These are phyloP conservation scores for Clusia tigrina DNA, from an alignment of 2,888 invertebrate genomes.

Conservation along the genomic window DNA sequence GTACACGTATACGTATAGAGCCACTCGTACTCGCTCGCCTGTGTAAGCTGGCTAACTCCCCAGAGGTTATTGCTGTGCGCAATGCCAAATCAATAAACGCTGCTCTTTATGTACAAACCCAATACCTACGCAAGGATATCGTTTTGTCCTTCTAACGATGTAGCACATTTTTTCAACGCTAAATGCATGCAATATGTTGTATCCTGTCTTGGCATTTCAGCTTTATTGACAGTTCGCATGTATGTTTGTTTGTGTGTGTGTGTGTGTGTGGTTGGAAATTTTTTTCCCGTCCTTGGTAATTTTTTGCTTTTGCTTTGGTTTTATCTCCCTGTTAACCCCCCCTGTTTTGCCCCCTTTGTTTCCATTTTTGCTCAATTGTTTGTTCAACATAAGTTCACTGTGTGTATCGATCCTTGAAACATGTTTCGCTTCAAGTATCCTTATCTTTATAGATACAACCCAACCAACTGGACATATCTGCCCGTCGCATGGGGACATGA, in stretches of 20 bases:
- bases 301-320: too few relatives aligned
- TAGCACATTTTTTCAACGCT: neutral
- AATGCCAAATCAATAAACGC: constrained; percentile 18
- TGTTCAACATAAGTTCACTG: constrained; percentile 19
- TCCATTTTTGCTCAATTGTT: constrained; percentile 14
- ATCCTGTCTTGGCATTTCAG: constrained; percentile 14
- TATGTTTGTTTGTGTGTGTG: too few relatives aligned
- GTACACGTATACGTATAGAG: too few relatives aligned
- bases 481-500: neutral
- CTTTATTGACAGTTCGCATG: constrained; percentile 26
- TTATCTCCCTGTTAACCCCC: neutral
- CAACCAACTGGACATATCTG: neutral
- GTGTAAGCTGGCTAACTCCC: neutral
- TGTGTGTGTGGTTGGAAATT: too few relatives aligned
- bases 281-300: too few relatives aligned
- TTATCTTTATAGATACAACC: neutral
- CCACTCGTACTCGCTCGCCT: too few relatives aligned
- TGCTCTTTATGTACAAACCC: neutral
- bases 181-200: constrained; percentile 11
- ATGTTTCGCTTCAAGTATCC: neutral
- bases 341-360: neutral
- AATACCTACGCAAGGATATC: neutral
- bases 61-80: neutral
- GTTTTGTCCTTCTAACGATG: neutral
- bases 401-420: neutral